Base-by-base conservation (phyloP, 92 coral and sea anemone species). In the Heteractis magnifica region DNA sequence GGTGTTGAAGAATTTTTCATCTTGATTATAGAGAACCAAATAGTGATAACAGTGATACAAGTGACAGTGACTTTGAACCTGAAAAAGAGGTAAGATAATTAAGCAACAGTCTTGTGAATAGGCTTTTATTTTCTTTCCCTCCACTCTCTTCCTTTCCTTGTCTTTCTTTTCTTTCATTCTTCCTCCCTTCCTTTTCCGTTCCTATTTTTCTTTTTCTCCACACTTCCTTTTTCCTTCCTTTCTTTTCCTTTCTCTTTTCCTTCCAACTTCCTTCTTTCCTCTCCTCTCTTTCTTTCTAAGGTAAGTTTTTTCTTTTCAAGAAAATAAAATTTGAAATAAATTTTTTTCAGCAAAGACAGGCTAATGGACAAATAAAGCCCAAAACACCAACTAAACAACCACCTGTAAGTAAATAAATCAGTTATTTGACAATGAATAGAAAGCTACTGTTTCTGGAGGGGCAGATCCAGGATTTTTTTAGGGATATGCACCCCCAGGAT, bases 61-160 rank as follows among this genome's bases (percentile, higher is more conserved):
- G 99, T 89, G 99, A 96, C 89, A 96, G 98, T 74, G 99, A 96
- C 86, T 96, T 96, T 90, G 99, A 96, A 72, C 99, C 99, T 26
- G 99, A 96, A 83, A 96, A 92, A 77, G 99, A 96, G 98, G 99
- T 96, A 77, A 77, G 83, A 12, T 6, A 8, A 55, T 55, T 8
- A 9, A 55, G 59, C 59, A 13, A 4, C 1, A 34, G 44, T 1
- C 44, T 34, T 34, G 44, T 34, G 44, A 1, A 34, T 2, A 34
- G 44, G 44, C 44, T 2, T 34, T 34, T 34, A 34, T 34, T 34
- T 1, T 34, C 44, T 34, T 34, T 34, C 44, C 44, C 44, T 34
- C 44, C 44, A 34, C 44, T 34, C 44, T 34, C 0, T 34, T 34
- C 44, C 44, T 34, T 34, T 34, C 44, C 3, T 34, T 34, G 44